A percentile compares a stretch with the other conserved stretches of the same genome.
Evolutionary conservation across 2,113 vertebrate genomes (phyloP).

Genomic region (Varanus salvator): DNA sequence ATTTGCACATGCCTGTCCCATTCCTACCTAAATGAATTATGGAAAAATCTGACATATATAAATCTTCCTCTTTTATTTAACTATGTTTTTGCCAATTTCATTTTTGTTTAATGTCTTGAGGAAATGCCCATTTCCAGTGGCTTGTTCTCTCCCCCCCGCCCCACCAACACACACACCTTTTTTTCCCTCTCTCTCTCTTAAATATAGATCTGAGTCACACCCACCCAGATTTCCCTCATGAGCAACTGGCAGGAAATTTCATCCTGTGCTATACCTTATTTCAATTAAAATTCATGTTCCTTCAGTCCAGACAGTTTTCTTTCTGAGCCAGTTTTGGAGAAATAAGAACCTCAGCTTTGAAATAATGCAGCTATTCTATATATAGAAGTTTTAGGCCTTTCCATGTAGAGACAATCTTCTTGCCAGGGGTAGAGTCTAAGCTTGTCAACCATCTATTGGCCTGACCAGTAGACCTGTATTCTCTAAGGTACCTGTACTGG

Average conservation of each 20-base stretch:
- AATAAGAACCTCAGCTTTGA: slow-evolving; percentile 33
- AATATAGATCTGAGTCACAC: slow-evolving; percentile 42
- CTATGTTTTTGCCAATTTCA: slow-evolving; percentile 44
- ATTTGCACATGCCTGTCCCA: slow-evolving; percentile 47
- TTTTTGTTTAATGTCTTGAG: neutral
- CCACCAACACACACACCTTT: too few relatives aligned
- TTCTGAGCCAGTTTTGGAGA: neutral
- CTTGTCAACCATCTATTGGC: neutral
- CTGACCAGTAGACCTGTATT: neutral
- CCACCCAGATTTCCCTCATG: neutral
- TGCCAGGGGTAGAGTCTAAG: neutral
- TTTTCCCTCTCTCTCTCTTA: neutral
- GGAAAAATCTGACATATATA: slow-evolving; percentile 49
- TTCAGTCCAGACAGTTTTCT: slow-evolving; percentile 43
- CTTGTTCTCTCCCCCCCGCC: slow-evolving; percentile 11
- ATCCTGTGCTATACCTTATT: slow-evolving; percentile 5
- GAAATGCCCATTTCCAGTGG: slow-evolving; percentile 40
- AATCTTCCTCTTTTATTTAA: slow-evolving; percentile 26
- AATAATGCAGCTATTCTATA: neutral
- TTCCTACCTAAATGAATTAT: slow-evolving; percentile 23
- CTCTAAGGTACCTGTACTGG: neutral
- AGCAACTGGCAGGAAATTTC: slow-evolving; percentile 18
- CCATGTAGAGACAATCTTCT: slow-evolving; percentile 6
- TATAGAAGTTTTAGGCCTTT: slow-evolving; percentile 4
- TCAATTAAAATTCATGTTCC: slow-evolving; percentile 40